Conservation (phyloP, 37 sponge, comb jelly and placozoan species). For the Cliona cf. orientalis region DNA sequence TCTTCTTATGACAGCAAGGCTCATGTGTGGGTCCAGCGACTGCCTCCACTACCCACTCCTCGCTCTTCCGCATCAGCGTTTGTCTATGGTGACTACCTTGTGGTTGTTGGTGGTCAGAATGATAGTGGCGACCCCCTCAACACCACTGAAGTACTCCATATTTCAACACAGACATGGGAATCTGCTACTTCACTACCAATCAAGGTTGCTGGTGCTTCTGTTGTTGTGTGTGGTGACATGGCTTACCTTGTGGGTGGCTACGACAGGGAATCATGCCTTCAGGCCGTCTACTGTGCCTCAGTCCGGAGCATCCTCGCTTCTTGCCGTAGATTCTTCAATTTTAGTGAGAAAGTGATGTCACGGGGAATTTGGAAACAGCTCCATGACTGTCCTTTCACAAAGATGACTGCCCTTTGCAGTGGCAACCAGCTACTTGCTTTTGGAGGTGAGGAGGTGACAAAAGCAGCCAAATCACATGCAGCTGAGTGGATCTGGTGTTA, state of each 20-base stretch:
- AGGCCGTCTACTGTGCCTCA: constrained; percentile 7
- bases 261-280: background rate
- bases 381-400: constrained; percentile 48
- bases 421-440: constrained; percentile 47
- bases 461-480: constrained; percentile 9
- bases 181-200: constrained; percentile 19
- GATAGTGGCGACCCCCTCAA: background rate
- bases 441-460: constrained; percentile 51
- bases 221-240: constrained; percentile 21
- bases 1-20: constrained; percentile 34
- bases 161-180: constrained; percentile 38
- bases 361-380: constrained; percentile 16
- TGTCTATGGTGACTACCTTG: constrained; percentile 43
- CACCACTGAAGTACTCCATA: constrained; percentile 35
- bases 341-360: background rate
- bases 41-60: constrained; percentile 54
- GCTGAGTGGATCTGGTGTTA: constrained; percentile 51
- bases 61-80: constrained; percentile 38
- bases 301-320: constrained; percentile 24
- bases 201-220: constrained; percentile 32
- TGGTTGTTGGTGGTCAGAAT: constrained; percentile 48
- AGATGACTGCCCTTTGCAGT: constrained; percentile 26
- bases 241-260: constrained; percentile 37
- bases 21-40: constrained; percentile 34
- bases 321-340: constrained; percentile 19